Evolutionary conservation across 2,113 vertebrate genomes (phyloP), one percentile per base, ranked within the genome.

Genomic region (Cryptotis parvus): DNA sequence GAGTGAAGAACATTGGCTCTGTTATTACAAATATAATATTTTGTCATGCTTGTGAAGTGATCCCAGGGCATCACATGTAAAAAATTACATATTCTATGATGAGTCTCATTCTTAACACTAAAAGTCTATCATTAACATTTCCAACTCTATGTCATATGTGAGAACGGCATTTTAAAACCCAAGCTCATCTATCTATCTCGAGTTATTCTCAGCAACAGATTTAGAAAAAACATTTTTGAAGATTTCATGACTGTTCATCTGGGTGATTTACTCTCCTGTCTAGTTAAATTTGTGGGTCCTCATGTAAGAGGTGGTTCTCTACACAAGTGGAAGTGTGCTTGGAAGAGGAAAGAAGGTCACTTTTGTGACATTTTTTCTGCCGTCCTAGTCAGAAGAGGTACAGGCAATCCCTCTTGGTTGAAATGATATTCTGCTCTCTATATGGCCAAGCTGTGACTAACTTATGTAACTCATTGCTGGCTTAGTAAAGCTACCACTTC

Each of bases 291-390:
- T 37, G 66, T 63, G 35, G 37, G 4, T 72, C 49, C 41, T 68
- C 37, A 55, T 9, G 39, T 14, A 33, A 55, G 16, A 6, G 29
- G 18, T 1, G 0, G 9, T 12, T 35, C 16, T 24, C n/a, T 24
- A 35, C 45, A 75, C 49, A 70, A 70, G 74, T 35, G 66, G 80
- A 87, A 14, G 10, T 49, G 52, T 37, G 22, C 33, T 65, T 6
- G 79, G 4, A 27, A 27, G 61, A 75, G 41, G 35, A 73, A 29
- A 20, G 35, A 73, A 29, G 20, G 18, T 11, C 11, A 2, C 69
- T 89, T 65, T 84, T 55, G 63, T 87, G 45, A 35, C 18, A 16
- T 87, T 89, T 75, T n/a, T 91, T 70, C 83, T 33, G 22, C 80
- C 61, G 81, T 24, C 1, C 33, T 68, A 14, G 73, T 66, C 41